Conservation (phyloP, 2,797 vertebrate species). For the Anniella stebbinsi region DNA sequence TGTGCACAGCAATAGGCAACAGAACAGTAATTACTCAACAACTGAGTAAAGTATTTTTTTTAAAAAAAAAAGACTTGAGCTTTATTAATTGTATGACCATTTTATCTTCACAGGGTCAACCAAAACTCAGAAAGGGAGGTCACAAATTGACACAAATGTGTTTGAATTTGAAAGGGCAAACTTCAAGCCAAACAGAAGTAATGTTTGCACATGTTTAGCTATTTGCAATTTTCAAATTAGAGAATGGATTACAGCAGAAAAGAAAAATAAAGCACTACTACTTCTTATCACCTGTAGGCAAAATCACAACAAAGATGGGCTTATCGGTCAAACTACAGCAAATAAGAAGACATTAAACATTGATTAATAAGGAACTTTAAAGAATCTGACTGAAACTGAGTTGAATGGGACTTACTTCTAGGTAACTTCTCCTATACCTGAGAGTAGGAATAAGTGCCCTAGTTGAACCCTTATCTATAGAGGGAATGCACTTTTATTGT, state of each 20-base stretch:
- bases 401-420: neutral
- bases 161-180: slow-evolving; percentile 71
- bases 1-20: slow-evolving; percentile 45
- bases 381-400: slow-evolving; percentile 8
- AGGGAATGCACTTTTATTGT: too few relatives aligned
- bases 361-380: slow-evolving; percentile 23
- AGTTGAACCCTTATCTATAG: too few relatives aligned
- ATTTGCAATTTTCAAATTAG: neutral
- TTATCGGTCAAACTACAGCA: slow-evolving; percentile 37
- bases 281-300: neutral
- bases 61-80: slow-evolving; percentile 41
- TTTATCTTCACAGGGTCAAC: slow-evolving; percentile 60
- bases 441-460: too few relatives aligned
- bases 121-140: slow-evolving; percentile 63
- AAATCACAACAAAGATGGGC: slow-evolving; percentile 40
- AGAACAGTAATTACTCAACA: slow-evolving; percentile 63
- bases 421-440: neutral
- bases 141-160: slow-evolving; percentile 64
- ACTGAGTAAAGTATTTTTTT: slow-evolving; percentile 16
- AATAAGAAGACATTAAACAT: neutral
- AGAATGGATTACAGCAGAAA: slow-evolving; percentile 38
- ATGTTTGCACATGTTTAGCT: slow-evolving; percentile 55
- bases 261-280: slow-evolving; percentile 39
- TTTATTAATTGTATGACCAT: slow-evolving; percentile 69
- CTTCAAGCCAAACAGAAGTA: slow-evolving; percentile 62